Base-by-base conservation (phyloP, 2,797 vertebrate species). In the Spondyliosoma cantharus region DNA sequence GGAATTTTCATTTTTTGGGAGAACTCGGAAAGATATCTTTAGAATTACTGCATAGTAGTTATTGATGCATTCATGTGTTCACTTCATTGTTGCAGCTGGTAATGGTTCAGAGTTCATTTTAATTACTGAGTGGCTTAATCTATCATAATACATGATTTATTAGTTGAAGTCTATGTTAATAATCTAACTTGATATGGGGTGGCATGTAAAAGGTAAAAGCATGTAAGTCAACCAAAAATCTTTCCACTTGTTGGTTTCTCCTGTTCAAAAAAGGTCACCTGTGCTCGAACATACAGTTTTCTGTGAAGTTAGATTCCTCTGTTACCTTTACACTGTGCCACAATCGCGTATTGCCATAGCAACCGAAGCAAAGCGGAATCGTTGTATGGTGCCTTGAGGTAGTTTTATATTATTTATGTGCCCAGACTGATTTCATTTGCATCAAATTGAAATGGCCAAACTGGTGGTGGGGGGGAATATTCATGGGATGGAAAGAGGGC, bases 401-500 rank as follows among this genome's bases (percentile, higher is more conserved):
- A 14, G 24, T 43, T 73, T 77, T 77, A 5, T 46, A 73, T 85
- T 80, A 76, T 81, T 74, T 25, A 79, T 83, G 32, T 68, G 48
- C 20, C 46, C 24, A 58, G 24, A 49, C 65, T 68, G 49, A 60
- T 71, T 83, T 59, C 5, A 79, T 79, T 80, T 58, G 48, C 54
- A 59, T 77, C 27, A 49, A 32, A 54, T 20, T 14, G 3, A 63
- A 22, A 58, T 72, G 22, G 2, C 22, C 43, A 2, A 2, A n/a
- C 19, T 4, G 29, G 29, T 3, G 29, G 29, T 3, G 27, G 7
- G 32, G 32, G 32, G 9, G 32, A 37, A 37, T 37, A 37, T 37
- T 37, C 37, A 37, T 37, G 37, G 37, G 37, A 9, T 37, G 8
- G 37, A 37, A 37, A 37, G 9, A 11, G 37, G 9, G 37, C 3